Percentiles rank a stretch among this genome's conserved stretches.
Conservation (phyloP, 2,113 vertebrate genomes). For the Zapornia atra region DNA sequence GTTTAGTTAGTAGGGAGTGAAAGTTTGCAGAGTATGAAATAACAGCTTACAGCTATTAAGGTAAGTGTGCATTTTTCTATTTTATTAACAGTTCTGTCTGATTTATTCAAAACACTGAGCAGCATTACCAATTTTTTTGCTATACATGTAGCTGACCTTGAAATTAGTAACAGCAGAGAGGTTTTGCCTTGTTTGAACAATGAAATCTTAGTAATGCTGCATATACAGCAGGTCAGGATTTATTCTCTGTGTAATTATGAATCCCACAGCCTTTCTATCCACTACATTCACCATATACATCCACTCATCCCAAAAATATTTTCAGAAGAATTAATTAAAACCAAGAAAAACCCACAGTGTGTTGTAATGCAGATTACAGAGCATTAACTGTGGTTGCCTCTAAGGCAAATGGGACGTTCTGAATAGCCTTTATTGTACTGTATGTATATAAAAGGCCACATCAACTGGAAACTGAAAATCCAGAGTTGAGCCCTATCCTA, state of each 20-base stretch:
- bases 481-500: background rate
- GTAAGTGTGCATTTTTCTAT: conserved; percentile 36
- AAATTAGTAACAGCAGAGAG: background rate
- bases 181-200: conserved; percentile 8
- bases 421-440: background rate
- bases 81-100: background rate
- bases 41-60: conserved; percentile 11
- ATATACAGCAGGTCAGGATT: background rate
- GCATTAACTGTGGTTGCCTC: background rate
- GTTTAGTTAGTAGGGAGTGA: conserved; percentile 68
- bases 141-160: background rate
- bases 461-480: background rate
- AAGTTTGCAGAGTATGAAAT: conserved; percentile 64
- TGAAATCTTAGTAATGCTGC: background rate
- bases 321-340: conserved; percentile 9
- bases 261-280: background rate
- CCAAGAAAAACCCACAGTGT: background rate
- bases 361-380: conserved; percentile 24
- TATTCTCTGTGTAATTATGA: background rate
- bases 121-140: background rate
- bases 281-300: background rate
- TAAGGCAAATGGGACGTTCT: conserved; percentile 14
- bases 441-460: background rate
- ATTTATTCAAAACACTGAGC: background rate
- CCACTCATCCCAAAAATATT: conserved; percentile 4